phyloP scores from a whole-genome alignment of 1,140 invertebrate genomes.

The Drosophila neocordata region DNA sequence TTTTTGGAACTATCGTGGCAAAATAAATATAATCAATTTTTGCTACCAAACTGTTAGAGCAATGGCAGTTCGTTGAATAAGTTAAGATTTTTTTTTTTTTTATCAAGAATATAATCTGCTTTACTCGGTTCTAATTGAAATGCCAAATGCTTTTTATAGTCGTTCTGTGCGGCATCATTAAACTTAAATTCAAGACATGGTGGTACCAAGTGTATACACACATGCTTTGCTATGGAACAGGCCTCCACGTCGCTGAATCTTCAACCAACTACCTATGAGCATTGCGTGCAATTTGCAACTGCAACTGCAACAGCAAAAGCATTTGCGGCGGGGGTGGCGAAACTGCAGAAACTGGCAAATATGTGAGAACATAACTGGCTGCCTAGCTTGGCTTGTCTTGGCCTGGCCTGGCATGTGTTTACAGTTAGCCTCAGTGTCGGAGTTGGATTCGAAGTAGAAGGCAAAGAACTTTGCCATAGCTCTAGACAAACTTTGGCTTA shows the following conservation, averaged over 20 bases:
- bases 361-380: constrained; percentile 43
- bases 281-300: constrained; percentile 72
- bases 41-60: neutral
- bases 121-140: constrained; percentile 59
- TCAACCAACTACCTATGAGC: constrained; percentile 30
- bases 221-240: neutral
- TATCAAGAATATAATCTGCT: constrained; percentile 49
- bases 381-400: constrained; percentile 49
- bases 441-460: constrained; percentile 17
- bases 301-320: constrained; percentile 21
- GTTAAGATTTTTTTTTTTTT: constrained; percentile 11
- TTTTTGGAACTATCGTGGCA: too few species aligned
- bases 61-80: neutral
- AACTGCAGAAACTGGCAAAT: constrained; percentile 45
- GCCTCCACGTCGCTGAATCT: constrained; percentile 44
- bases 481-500: constrained; percentile 36
- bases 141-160: constrained; percentile 71
- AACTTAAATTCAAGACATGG: constrained; percentile 31
- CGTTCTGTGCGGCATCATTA: constrained; percentile 70
- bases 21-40: too few species aligned
- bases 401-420: constrained; percentile 63
- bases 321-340: constrained; percentile 35
- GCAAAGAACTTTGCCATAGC: neutral
- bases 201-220: neutral
- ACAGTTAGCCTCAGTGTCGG: constrained; percentile 53